Base-by-base conservation (phyloP, 2,113 vertebrate genomes). In the Abramis brama region DNA sequence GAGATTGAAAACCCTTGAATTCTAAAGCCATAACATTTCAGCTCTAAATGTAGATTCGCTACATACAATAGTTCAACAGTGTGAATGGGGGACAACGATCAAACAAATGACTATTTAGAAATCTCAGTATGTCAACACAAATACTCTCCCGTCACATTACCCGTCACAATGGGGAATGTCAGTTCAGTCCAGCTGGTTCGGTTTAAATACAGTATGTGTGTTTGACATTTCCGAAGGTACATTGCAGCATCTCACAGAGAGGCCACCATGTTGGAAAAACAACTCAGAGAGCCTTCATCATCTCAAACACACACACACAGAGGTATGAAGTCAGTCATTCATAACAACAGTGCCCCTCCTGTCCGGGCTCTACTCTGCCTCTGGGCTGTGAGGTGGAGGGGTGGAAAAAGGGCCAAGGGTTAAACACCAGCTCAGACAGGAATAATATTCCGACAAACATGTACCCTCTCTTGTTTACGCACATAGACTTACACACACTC, bases 231-330 rank as follows among this genome's bases (percentile, higher is more conserved):
- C 4, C 25, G 21, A 55, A 75, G 75, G 33, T 84, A n/a, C 39
- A 47, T 78, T 83, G 50, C 21, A n/a, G 52, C 43, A 78, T 77
- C 70, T 82, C 36, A 74, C n/a, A 81, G 68, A 78, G 60, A 66
- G 95, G 93, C 92, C 94, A 93, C 93, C 91, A 91, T 94, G 93
- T 88, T 94, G 94, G 93, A 93, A 93, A 92, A 92, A 91, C 66
- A 96, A 92, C 93, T 52, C 13, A 1, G 10, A n/a, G 19, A 93
- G 95, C 95, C 95, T 95, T 91, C 92, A 88, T 95, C 94, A 96
- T 96, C 66, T 45, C 64, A 59, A n/a, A 23, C 27, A 85, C 57
- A 68, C 74, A 60, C 92, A 95, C 94, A 94, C 94, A 94, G 94
- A 92, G 93, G 79, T 81, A 85, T 6, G 4, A 83, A 90, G 87